Percentiles rank a stretch among this genome's conserved stretches.
Evolutionary conservation across 2,888 invertebrate species (phyloP).

Genomic region (Orthonevra nobilis): DNA sequence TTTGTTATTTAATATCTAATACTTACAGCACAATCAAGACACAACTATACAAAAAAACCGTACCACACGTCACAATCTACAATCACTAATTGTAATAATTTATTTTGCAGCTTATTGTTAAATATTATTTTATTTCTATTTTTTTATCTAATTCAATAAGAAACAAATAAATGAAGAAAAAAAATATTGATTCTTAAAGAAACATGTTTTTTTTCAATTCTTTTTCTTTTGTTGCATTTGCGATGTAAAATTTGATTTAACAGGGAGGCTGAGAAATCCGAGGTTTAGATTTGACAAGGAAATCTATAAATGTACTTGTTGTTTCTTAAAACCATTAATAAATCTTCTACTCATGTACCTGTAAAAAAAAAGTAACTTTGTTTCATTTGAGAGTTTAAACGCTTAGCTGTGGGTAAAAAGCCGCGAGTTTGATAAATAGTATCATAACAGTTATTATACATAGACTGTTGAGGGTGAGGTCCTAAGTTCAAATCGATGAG

Average conservation of each 20-base stretch:
- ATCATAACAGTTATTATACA: too few relatives aligned
- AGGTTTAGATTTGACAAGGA: too few relatives aligned
- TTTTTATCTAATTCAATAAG: conserved; percentile 69
- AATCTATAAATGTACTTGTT: too few relatives aligned
- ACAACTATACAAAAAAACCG: conserved; percentile 37
- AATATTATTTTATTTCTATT: conserved; percentile 68
- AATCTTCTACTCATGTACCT: conserved; percentile 61
- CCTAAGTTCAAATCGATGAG: too few relatives aligned
- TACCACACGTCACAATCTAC: conserved; percentile 68
- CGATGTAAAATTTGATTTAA: not conserved
- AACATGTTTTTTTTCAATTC: conserved; percentile 7
- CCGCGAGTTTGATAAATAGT: too few relatives aligned
- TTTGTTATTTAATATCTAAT: conserved; percentile 70
- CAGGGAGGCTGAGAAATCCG: too few relatives aligned
- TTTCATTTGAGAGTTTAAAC: too few relatives aligned
- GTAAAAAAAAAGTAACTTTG: conserved; percentile 25
- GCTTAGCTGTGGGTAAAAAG: too few relatives aligned
- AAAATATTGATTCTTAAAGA: conserved; percentile 60
- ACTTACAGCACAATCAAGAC: conserved; percentile 69
- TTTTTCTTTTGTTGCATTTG: conserved; percentile 15
- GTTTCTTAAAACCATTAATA: conserved; percentile 32
- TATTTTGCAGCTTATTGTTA: conserved; percentile 70
- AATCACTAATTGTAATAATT: conserved; percentile 71
- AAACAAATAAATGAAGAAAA: conserved; percentile 56
- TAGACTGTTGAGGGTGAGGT: too few relatives aligned